A percentile compares a stretch with the other conserved stretches of the same genome.
These are phyloP conservation scores for Biston stratarius DNA, from an alignment of 2,888 invertebrate species.

Conservation along the genomic window DNA sequence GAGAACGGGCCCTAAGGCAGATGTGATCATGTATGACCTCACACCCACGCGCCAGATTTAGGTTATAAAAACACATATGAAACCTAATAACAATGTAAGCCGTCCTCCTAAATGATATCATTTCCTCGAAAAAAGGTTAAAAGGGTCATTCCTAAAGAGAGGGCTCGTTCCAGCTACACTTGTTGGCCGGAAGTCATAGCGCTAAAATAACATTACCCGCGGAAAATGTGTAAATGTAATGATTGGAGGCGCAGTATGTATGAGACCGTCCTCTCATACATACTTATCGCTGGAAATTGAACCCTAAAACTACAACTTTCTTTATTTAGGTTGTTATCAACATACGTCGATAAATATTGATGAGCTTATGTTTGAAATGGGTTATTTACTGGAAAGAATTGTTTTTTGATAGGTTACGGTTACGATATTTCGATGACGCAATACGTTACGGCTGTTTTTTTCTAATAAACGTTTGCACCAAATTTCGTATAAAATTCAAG, in stretches of 20 bases:
- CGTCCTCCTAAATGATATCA: constrained; percentile 60
- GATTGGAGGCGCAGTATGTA: constrained; percentile 34
- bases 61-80: constrained; percentile 55
- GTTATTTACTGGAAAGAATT: constrained; percentile 7
- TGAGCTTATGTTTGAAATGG: constrained; percentile 10
- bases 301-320: constrained; percentile 28
- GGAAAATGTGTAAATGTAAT: constrained; percentile 48
- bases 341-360: constrained; percentile 23
- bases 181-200: constrained; percentile 58
- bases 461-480: too few relatives aligned
- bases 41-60: constrained; percentile 40
- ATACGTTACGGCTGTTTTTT: background rate
- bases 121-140: constrained; percentile 65
- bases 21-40: constrained; percentile 18
- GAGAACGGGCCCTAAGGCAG: background rate
- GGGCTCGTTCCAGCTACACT: constrained; percentile 62
- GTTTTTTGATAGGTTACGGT: background rate
- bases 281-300: constrained; percentile 26
- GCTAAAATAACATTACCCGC: constrained; percentile 53
- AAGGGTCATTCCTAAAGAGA: constrained; percentile 62
- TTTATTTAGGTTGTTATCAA: constrained; percentile 24
- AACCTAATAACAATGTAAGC: constrained; percentile 65
- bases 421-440: background rate
- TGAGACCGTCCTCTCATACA: constrained; percentile 33
- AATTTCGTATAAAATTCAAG: too few relatives aligned